Evolutionary conservation across 2,888 invertebrate species (phyloP), one percentile per base, ranked within the genome.

Genomic region (Lasioglossum vierecki): DNA sequence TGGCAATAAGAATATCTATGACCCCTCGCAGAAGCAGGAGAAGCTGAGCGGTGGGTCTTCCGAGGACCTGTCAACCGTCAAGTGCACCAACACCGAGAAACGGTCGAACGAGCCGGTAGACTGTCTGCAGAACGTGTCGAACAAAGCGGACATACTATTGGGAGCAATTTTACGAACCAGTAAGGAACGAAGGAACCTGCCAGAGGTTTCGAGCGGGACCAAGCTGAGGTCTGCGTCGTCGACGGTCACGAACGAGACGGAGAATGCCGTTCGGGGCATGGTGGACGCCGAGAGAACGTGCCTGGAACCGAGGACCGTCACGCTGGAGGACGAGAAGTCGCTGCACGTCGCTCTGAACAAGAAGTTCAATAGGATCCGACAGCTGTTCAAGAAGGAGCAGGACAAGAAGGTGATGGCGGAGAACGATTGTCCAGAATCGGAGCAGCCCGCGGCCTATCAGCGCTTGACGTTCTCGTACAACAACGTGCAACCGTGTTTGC

Each of bases 111-210:
- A 86, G 9, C 11, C 85, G 0, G 68, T 79, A 13, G 88, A 87
- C 39, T 84, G 87, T 76, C 63, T 90, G 53, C 89, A 85, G 13
- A 91, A 91, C 74, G 92, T 91, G 11, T 91, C 92, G 30, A 96
- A 95, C 92, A 96, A 96, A 89, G 96, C 96, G 26, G 96, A 96
- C 89, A 93, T 96, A 77, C 90, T 96, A 83, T 92, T 96, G 79
- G 96, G 96, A 87, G 96, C 96, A 79, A 96, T 96, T 86, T 95
- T 96, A 91, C 94, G 96, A 49, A 95, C 96, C 79, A 95, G 95
- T 88, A 95, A 94, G 88, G 95, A 95, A 76, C 94, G 94, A 73
- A 93, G 93, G 70, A 89, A 89, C n/a, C 79, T 89, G n/a, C 76
- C 87, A 8, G 91, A 93, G 75, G 89, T 91, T 46, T 89, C 91